These are phyloP conservation scores for Tiliacea aurago DNA, from an alignment of 2,888 invertebrate species.

Conservation along the genomic window DNA sequence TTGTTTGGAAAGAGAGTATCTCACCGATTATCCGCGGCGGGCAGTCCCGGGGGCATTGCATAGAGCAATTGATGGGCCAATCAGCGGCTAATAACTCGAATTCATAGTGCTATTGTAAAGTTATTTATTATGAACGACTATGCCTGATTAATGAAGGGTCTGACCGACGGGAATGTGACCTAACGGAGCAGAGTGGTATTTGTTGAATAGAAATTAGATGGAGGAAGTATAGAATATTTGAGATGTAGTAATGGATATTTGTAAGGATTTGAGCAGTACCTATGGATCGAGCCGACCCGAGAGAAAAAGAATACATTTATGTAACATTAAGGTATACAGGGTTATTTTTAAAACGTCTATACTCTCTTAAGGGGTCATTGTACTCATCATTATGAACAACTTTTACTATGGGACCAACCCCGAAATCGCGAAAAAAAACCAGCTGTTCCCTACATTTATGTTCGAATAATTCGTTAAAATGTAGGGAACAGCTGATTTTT, in stretches of 20 bases:
- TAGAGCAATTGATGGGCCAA: constrained; percentile 76
- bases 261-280: not conserved
- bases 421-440: too few species aligned
- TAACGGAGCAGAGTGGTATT: constrained; percentile 9
- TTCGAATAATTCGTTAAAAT: too few species aligned
- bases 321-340: too few species aligned
- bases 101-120: constrained; percentile 60
- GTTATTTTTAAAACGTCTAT: too few species aligned
- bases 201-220: constrained; percentile 26
- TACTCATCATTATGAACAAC: too few species aligned
- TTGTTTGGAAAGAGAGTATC: constrained; percentile 40
- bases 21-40: constrained; percentile 68
- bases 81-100: constrained; percentile 73
- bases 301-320: not conserved
- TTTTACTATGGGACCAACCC: too few species aligned
- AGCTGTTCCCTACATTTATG: too few species aligned
- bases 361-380: too few species aligned
- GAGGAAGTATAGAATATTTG: not conserved
- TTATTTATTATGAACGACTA: constrained; percentile 56
- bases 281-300: not conserved
- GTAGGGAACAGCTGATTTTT: too few species aligned
- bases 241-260: too few species aligned
- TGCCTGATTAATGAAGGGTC: constrained; percentile 55
- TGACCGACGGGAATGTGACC: constrained; percentile 44
- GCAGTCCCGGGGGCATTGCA: constrained; percentile 69